These are phyloP conservation scores for Sylvilagus floridanus DNA, from an alignment of 2,797 vertebrate species.

Conservation along the genomic window DNA sequence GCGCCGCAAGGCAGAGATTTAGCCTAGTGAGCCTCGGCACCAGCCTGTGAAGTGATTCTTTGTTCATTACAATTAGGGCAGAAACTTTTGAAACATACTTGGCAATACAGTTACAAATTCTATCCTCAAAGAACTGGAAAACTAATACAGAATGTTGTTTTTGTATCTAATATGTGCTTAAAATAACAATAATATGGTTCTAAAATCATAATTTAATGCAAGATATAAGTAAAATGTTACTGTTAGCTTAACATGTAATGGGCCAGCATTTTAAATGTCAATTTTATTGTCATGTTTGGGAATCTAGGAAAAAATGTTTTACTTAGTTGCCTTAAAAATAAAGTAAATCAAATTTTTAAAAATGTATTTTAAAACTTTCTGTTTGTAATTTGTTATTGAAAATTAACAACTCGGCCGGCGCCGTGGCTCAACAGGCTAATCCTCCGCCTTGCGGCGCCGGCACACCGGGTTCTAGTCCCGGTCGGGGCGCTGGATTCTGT, in stretches of 20 bases:
- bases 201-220: slow-evolving; percentile 13
- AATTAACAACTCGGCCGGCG: slow-evolving; percentile 7
- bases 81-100: not conserved
- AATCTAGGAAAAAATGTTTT: not conserved
- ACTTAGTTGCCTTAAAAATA: slow-evolving; percentile 14
- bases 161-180: not conserved
- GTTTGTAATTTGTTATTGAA: slow-evolving; percentile 23
- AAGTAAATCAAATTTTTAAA: slow-evolving; percentile 15
- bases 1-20: no score
- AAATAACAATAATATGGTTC: slow-evolving; percentile 15
- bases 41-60: not conserved
- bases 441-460: no score
- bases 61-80: not conserved
- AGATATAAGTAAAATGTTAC: slow-evolving; percentile 50
- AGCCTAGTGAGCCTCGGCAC: no score
- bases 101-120: not conserved
- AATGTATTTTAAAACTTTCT: not conserved
- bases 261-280: not conserved
- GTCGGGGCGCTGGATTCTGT: no score
- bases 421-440: no score
- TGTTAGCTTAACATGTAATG: not conserved
- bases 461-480: no score
- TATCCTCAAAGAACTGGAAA: slow-evolving; percentile 31
- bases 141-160: not conserved
- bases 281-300: slow-evolving; percentile 31